Conservation (phyloP, 2,113 vertebrate genomes). For the Hemicordylus capensis region DNA sequence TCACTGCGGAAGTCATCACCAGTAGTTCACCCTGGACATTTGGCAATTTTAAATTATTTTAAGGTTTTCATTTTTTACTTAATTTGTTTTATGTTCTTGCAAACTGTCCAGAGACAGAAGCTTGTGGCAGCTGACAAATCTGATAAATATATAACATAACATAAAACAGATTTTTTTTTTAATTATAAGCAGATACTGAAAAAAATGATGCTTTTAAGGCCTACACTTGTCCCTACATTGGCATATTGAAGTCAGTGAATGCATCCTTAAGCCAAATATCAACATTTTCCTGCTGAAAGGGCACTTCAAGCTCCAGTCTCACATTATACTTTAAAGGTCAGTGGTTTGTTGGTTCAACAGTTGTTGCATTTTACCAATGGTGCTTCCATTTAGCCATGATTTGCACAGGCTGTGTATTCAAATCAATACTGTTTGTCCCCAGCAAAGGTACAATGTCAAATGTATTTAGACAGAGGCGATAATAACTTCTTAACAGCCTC, state of each 20-base stretch:
- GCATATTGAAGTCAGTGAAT: not conserved
- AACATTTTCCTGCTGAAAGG: not conserved
- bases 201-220: not conserved
- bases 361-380: not conserved
- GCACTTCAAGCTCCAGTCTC: not conserved
- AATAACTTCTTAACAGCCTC: constrained; percentile 20
- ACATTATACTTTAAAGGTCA: constrained; percentile 18
- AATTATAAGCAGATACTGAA: not conserved
- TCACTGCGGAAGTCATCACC: too few relatives aligned
- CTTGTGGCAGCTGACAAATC: too few relatives aligned
- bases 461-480: constrained; percentile 36
- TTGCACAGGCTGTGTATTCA: constrained; percentile 15
- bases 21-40: too few relatives aligned
- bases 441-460: constrained; percentile 12
- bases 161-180: too few relatives aligned
- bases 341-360: not conserved
- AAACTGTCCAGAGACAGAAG: too few relatives aligned
- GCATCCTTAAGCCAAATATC: not conserved
- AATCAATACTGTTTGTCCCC: constrained; percentile 25
- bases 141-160: too few relatives aligned
- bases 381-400: constrained; percentile 1
- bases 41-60: too few relatives aligned
- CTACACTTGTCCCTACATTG: not conserved
- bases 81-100: too few relatives aligned
- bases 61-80: too few relatives aligned